A percentile compares a stretch with the other conserved stretches of the same genome.
Evolutionary conservation across 2,888 invertebrate genomes (phyloP).

Genomic region (Adelognathus sp.): DNA sequence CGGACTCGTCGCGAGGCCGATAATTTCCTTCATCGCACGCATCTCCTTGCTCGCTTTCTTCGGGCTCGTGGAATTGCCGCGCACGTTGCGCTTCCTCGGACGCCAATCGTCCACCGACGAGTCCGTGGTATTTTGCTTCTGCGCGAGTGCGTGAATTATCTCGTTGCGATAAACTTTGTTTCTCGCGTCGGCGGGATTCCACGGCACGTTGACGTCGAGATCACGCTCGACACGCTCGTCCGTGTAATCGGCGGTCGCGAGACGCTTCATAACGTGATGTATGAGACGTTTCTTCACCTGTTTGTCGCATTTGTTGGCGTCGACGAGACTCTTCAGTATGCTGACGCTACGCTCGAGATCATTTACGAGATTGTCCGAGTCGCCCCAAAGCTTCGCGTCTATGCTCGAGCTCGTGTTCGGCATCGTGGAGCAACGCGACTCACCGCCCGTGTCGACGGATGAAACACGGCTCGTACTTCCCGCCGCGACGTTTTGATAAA

Average conservation of each 20-base stretch:
- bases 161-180: constrained; percentile 77
- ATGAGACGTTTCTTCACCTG: constrained; percentile 85
- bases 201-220: constrained; percentile 79
- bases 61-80: constrained; percentile 41
- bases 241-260: constrained; percentile 84
- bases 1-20: constrained; percentile 53
- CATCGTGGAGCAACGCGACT: constrained; percentile 74
- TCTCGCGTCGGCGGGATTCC: constrained; percentile 79
- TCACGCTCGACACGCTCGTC: constrained; percentile 82
- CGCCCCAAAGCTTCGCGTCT: constrained; percentile 79
- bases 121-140: constrained; percentile 75
- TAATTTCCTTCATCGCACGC: constrained; percentile 66
- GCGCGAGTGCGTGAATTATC: constrained; percentile 75
- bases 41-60: constrained; percentile 62
- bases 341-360: constrained; percentile 86
- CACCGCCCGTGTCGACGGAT: constrained; percentile 73
- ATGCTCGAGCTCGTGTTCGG: constrained; percentile 79
- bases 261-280: constrained; percentile 85
- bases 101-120: constrained; percentile 77
- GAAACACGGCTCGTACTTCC: constrained; percentile 74
- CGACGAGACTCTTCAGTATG: constrained; percentile 84
- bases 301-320: constrained; percentile 84
- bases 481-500: constrained; percentile 82
- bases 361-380: constrained; percentile 81
- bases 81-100: constrained; percentile 62